Conservation (phyloP, 2,888 invertebrate species). For the Agapostemon virescens region DNA sequence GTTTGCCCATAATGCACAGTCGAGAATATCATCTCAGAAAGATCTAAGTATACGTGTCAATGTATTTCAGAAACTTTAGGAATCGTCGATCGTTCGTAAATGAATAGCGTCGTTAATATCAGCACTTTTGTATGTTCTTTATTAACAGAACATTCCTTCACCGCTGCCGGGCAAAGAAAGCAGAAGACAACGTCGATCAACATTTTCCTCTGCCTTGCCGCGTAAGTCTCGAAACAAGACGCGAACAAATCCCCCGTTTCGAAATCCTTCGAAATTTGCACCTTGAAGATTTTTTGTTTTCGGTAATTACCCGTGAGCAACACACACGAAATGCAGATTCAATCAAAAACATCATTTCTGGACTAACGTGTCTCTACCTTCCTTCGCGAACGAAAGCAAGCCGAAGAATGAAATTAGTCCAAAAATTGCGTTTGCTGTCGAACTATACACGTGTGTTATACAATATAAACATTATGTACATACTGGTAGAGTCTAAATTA, state of each 20-base stretch:
- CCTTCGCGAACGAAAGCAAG: slow-evolving; percentile 4
- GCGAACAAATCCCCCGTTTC: background rate
- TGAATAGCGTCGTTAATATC: slow-evolving; percentile 8
- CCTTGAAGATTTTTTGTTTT: background rate
- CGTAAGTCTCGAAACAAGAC: background rate
- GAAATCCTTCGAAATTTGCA: background rate
- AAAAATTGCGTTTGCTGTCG: slow-evolving; percentile 21
- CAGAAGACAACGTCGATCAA: background rate
- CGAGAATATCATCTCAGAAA: background rate
- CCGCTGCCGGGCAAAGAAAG: slow-evolving; percentile 26
- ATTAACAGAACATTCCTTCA: slow-evolving; percentile 29
- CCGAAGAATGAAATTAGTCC: slow-evolving; percentile 21
- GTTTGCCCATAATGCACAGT: background rate
- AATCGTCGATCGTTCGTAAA: slow-evolving; percentile 26
- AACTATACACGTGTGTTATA: slow-evolving; percentile 37
- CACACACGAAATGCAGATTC: slow-evolving; percentile 6
- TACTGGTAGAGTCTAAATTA: slow-evolving; percentile 20
- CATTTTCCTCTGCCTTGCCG: slow-evolving; percentile 13
- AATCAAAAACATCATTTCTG: slow-evolving; percentile 5
- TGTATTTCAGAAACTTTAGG: background rate
- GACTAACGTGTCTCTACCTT: slow-evolving; percentile 5
- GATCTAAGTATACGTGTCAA: background rate
- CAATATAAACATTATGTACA: slow-evolving; percentile 58
- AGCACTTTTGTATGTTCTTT: slow-evolving; percentile 18
- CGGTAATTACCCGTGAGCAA: slow-evolving; percentile 19